Evolutionary conservation across 2,888 invertebrate species (phyloP), one percentile per base, ranked within the genome.

Genomic region (Dynastes grantii): DNA sequence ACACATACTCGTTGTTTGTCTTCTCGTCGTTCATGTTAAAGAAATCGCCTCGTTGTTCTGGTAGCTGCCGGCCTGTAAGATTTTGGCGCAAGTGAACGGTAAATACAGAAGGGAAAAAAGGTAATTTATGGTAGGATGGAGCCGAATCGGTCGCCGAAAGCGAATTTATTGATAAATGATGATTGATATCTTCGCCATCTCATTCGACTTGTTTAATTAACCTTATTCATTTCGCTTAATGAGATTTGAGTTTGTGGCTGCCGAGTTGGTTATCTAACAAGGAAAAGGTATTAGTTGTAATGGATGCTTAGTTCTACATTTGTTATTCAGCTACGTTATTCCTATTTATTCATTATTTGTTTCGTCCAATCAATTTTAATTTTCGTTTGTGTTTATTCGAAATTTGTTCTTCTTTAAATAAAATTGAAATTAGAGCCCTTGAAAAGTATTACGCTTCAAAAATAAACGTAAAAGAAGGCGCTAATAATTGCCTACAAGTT

Each of bases 21-120:
- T 68, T 68, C 27, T 51, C 68, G 2, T 45, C 45, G 68, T 53
- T 68, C 49, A 68, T 68, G 49, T 53, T 68, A 68, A 68, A 68
- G 68, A 49, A 68, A 29, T 51, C 27, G 68, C 68, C 22, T 22
- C 49, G 68, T 40, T 16, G 68, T 51, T n/a, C 63, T 45, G 68
- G 51, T 22, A 58, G 55, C 55, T 58, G 16, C 55, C 22, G 55
- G 1, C 8, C 55, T 58, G 16, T 22, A 22, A 27, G 13, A 68
- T 49, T 68, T 68, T 68, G 9, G 67, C 67, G 27, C 27, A 32
- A 32, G 63, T 11, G 27, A 9, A 63, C 32, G 29, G 51, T 29
- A 22, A n/a, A 68, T n/a, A 40, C 45, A 37, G 37, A 40, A 67
- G 63, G 32, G 13, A 51, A 68, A 27, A 13, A n/a, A 16, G 49